Percentiles rank a stretch among this genome's conserved stretches.
phyloP scores from a whole-genome alignment of 1,140 invertebrate genomes.

The Formica exsecta region DNA sequence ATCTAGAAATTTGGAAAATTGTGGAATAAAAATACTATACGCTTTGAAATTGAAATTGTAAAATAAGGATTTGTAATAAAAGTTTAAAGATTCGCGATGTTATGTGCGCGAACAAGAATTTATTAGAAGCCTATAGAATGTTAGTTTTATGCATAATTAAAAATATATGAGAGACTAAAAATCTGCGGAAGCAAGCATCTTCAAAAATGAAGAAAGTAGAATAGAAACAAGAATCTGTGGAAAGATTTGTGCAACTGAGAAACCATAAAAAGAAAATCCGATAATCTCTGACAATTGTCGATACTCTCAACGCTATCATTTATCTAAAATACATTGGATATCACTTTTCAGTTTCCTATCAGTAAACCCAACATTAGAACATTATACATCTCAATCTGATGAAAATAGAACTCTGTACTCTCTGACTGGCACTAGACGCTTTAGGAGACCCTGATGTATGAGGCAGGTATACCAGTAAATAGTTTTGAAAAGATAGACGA shows the following conservation, averaged over 20 bases:
- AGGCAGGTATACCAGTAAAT: slow-evolving; percentile 21
- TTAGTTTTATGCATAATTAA: not conserved
- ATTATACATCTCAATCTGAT: slow-evolving; percentile 19
- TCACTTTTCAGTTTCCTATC: slow-evolving; percentile 7
- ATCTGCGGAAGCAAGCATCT: not conserved
- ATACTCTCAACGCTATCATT: slow-evolving; percentile 7
- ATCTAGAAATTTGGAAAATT: not conserved
- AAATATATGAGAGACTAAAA: not conserved
- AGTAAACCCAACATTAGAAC: slow-evolving; percentile 14
- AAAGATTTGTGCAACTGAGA: slow-evolving; percentile 28
- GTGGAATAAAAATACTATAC: not conserved
- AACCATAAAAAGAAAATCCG: slow-evolving; percentile 3
- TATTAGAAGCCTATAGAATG: not conserved
- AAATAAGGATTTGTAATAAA: not conserved
- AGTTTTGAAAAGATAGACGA: slow-evolving; percentile 11
- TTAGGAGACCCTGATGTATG: slow-evolving; percentile 31
- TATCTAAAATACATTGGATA: slow-evolving; percentile 31
- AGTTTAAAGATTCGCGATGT: not conserved
- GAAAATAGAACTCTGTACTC: slow-evolving; percentile 50
- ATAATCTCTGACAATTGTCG: slow-evolving; percentile 2
- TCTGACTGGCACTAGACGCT: slow-evolving; percentile 11
- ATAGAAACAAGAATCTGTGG: slow-evolving; percentile 6
- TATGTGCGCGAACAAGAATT: not conserved
- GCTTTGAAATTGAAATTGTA: not conserved
- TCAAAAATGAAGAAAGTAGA: not conserved